Base-by-base conservation (phyloP, 1,140 invertebrate species). In the Drosophila orosa region DNA sequence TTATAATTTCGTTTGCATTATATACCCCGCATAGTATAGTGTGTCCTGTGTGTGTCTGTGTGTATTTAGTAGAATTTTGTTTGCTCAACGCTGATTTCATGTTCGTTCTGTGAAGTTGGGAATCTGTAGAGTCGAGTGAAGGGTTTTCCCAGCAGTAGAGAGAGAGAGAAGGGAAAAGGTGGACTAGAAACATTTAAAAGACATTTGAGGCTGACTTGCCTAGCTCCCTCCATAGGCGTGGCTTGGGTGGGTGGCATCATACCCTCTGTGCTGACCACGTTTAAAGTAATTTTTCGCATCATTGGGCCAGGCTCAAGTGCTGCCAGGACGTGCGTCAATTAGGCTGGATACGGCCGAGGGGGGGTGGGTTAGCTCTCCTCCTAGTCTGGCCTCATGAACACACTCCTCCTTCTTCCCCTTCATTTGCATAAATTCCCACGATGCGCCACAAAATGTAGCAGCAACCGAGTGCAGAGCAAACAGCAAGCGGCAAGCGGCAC, bases 231-330 rank as follows among this genome's bases (percentile, higher is more conserved):
- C n/a, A n/a, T n/a, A n/a, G n/a, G n/a, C n/a, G n/a, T n/a, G n/a
- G n/a, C n/a, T n/a, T n/a, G n/a, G n/a, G n/a, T n/a, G n/a, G n/a
- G n/a, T n/a, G n/a, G n/a, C n/a, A n/a, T n/a, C n/a, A n/a, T n/a
- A n/a, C n/a, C n/a, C n/a, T n/a, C n/a, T 50, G 27, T 19, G 39
- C 44, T 44, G 54, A 39, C 56, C 71, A 47, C 65, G 74, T 87
- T 78, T 82, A 63, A 86, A 82, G 78, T 69, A 75, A 86, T 86
- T 85, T 86, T 86, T 56, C 69, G 65, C 78, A 78, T 82, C 82
- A 86, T 86, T 82, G 82, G 85, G 47, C 69, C 66, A 45, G 66
- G 82, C 65, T 72, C 69, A 60, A 85, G 40, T 55, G 52, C 42
- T 31, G 35, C 17, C 19, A 65, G 78, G 42, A 86, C 74, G 78